Evolutionary conservation across 2,113 vertebrate species (phyloP).

Genomic region (Serinus canaria): DNA sequence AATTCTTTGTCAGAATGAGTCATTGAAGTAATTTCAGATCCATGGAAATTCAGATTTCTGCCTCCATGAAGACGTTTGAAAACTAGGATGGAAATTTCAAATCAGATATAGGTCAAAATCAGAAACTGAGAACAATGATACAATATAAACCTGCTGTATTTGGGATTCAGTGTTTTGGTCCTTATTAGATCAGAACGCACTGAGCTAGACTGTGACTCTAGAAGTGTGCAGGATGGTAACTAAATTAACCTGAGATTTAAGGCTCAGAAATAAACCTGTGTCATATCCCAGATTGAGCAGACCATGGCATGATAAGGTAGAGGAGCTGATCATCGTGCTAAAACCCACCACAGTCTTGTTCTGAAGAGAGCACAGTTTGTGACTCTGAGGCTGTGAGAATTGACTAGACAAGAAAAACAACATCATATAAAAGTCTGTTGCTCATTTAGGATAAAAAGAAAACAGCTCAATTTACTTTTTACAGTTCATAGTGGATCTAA

Average conservation of each 20-base stretch:
- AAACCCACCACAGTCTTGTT: background rate
- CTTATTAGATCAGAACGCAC: background rate
- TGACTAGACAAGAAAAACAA: background rate
- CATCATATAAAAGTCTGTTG: background rate
- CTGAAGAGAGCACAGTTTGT: background rate
- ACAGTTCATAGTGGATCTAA: background rate
- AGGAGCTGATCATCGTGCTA: background rate
- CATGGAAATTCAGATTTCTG: background rate
- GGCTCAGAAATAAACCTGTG: background rate
- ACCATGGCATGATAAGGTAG: background rate
- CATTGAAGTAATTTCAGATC: background rate
- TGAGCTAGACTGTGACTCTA: background rate
- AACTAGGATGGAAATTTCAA: background rate
- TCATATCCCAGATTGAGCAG: background rate
- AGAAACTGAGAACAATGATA: background rate
- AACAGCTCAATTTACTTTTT: background rate
- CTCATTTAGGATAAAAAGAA: background rate
- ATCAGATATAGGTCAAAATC: background rate
- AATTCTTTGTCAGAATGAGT: background rate
- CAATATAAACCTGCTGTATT: background rate
- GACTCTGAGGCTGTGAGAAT: background rate
- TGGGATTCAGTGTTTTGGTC: background rate
- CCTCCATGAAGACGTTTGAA: background rate
- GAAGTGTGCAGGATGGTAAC: background rate
- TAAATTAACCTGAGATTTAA: background rate